Evolutionary conservation across 2,113 vertebrate species (phyloP), one percentile per base, ranked within the genome.

Genomic region (Chrysemys picta): DNA sequence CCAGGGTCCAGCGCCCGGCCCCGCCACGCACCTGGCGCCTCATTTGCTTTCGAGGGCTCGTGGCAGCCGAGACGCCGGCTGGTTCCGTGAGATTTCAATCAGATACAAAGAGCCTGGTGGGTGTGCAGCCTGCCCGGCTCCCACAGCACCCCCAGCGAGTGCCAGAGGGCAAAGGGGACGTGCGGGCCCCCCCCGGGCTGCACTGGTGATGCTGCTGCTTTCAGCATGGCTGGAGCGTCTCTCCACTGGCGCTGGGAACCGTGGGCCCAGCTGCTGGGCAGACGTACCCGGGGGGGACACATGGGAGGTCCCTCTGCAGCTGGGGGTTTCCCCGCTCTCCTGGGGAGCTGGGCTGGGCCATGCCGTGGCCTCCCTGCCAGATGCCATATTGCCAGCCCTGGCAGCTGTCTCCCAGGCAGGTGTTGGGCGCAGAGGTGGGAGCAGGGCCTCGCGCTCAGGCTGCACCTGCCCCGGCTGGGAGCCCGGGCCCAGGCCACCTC

Each of bases 91-190:
- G 25, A 45, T 3, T 50, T 81, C 57, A 76, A 59, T 45, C 65
- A 87, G 65, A 78, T 56, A 53, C 54, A 24, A 72, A 53, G 50
- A 50, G 13, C 50, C 50, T 50, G 14, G 14, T 50, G 14, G 50
- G 50, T 50, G 45, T 50, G 50, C 54, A 56, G 54, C 54, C 22
- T 24, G 54, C 54, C 54, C 8, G 22, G 22, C 54, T 56, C 54
- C n/a, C 75, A 53, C 49, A 80, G 85, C 75, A 9, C 13, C 65
- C 65, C 53, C 19, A 8, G 19, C 53, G 7, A 8, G 17, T 8
- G 59, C 27, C 29, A 6, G 59, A 31, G 29, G 29, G 0, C 42
- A 6, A 59, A 0, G 0, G 45, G 25, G 38, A 9, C 0, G 11
- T 22, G 65, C 65, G 19, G 65, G 31, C 69, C 8, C 69, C 19